A percentile compares a stretch with the other conserved stretches of the same genome.
These are phyloP conservation scores for Acestrorhynchus altus DNA, from an alignment of 2,797 vertebrate species.

Conservation along the genomic window DNA sequence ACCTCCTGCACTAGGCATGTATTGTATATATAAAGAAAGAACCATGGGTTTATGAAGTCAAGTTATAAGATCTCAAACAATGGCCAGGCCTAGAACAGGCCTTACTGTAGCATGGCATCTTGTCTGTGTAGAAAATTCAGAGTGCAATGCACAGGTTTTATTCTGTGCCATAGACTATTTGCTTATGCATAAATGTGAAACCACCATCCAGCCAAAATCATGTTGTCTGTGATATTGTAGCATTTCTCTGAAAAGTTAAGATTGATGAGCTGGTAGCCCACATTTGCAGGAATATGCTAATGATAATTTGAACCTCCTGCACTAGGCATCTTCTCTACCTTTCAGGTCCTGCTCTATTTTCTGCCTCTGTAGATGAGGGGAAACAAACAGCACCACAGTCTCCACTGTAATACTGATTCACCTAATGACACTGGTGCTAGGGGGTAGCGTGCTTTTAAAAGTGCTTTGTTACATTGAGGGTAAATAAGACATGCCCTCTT, in stretches of 20 bases:
- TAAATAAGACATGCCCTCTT: neutral
- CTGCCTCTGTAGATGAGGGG: neutral
- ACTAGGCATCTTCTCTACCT: neutral
- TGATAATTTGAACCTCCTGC: neutral
- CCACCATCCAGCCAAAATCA: neutral
- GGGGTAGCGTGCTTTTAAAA: neutral
- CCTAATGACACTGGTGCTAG: neutral
- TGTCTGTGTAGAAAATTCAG: too few relatives aligned
- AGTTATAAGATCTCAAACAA: too few relatives aligned
- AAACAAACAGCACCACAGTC: constrained; percentile 1
- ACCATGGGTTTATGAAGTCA: too few relatives aligned
- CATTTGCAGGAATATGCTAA: neutral
- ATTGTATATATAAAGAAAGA: too few relatives aligned
- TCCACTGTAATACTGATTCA: neutral
- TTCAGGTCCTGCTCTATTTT: neutral
- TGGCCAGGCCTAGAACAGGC: too few relatives aligned
- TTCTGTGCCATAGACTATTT: too few relatives aligned
- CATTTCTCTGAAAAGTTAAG: neutral
- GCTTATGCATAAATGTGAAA: neutral
- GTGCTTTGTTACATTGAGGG: neutral
- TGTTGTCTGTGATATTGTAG: neutral
- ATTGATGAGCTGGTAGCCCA: neutral
- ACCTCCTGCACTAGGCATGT: too few relatives aligned
- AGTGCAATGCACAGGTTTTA: too few relatives aligned
- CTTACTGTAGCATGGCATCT: too few relatives aligned